Conservation (phyloP, 37 sponge, comb jelly and placozoan genomes). For the Agelas oroides region DNA sequence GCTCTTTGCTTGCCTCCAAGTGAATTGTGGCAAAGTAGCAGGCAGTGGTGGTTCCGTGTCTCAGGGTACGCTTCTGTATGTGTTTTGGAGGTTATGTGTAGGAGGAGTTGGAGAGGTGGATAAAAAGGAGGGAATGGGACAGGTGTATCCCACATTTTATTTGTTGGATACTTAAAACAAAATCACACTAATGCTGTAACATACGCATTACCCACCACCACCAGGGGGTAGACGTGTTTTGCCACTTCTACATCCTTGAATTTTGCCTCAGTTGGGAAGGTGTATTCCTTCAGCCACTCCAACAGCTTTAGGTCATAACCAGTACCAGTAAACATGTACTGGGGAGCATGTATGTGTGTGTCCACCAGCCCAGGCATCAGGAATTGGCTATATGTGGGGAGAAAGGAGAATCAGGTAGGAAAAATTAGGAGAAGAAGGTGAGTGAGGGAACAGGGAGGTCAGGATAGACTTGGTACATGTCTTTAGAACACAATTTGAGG, state of each 20-base stretch:
- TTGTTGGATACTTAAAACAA: too few species aligned
- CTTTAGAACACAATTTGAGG: too few species aligned
- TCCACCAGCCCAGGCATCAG: conserved; percentile 87
- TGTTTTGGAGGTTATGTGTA: neutral
- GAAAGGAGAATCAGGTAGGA: too few species aligned
- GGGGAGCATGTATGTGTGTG: conserved; percentile 83
- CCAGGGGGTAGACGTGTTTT: conserved; percentile 48
- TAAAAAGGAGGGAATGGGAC: too few species aligned
- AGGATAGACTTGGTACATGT: too few species aligned
- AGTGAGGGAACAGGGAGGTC: too few species aligned
- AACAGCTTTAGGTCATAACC: conserved; percentile 68
- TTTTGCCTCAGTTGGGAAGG: conserved; percentile 64
- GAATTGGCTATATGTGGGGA: conserved; percentile 63
- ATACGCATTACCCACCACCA: conserved; percentile 47
- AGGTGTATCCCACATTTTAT: too few species aligned
- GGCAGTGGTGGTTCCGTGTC: conserved; percentile 87
- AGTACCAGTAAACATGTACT: conserved; percentile 72
- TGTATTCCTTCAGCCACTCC: conserved; percentile 77
- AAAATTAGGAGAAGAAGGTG: too few species aligned
- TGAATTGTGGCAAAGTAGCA: conserved; percentile 83
- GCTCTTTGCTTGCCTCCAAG: conserved; percentile 57
- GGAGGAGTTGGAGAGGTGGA: too few species aligned
- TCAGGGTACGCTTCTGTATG: conserved; percentile 62
- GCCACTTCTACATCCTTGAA: conserved; percentile 50
- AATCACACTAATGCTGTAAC: too few species aligned